Conservation (phyloP, 2,888 invertebrate genomes). For the Lycia hirtaria region DNA sequence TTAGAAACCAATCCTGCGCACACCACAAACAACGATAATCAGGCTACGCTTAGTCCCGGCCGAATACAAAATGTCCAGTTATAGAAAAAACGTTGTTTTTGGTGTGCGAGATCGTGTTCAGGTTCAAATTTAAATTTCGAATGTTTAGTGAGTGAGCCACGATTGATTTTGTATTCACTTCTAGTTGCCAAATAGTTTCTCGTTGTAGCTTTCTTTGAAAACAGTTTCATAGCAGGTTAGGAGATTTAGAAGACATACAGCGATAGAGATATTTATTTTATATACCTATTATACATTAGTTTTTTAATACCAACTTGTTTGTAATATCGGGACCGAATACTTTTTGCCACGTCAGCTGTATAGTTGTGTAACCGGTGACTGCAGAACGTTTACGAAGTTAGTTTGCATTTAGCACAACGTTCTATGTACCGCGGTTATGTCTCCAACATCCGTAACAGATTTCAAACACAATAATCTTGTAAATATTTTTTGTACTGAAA, state of each 20-base stretch:
- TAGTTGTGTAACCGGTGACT: conserved; percentile 32
- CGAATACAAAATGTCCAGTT: conserved; percentile 43
- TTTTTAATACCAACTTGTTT: conserved; percentile 54
- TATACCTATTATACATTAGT: conserved; percentile 64
- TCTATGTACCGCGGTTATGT: conserved; percentile 55
- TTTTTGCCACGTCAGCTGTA: conserved; percentile 48
- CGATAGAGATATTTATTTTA: conserved; percentile 78
- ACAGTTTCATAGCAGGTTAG: conserved; percentile 74
- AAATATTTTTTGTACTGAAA: conserved; percentile 80
- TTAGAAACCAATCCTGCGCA: conserved; percentile 62
- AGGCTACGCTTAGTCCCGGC: conserved; percentile 41
- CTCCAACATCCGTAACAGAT: conserved; percentile 24
- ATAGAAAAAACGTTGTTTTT: conserved; percentile 54
- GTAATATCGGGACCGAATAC: conserved; percentile 49
- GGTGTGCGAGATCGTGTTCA: conserved; percentile 67
- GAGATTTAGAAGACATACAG: conserved; percentile 65
- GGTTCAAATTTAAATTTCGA: conserved; percentile 69
- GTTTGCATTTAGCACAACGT: conserved; percentile 71
- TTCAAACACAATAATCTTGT: conserved; percentile 58
- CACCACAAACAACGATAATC: conserved; percentile 57
- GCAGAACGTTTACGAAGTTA: conserved; percentile 49
- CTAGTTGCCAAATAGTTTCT: conserved; percentile 82
- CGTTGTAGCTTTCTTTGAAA: conserved; percentile 68
- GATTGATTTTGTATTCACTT: conserved; percentile 76
- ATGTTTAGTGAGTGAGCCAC: conserved; percentile 68